Evolutionary conservation across 2,113 vertebrate genomes (phyloP).

Genomic region (Caranx melampygus): DNA sequence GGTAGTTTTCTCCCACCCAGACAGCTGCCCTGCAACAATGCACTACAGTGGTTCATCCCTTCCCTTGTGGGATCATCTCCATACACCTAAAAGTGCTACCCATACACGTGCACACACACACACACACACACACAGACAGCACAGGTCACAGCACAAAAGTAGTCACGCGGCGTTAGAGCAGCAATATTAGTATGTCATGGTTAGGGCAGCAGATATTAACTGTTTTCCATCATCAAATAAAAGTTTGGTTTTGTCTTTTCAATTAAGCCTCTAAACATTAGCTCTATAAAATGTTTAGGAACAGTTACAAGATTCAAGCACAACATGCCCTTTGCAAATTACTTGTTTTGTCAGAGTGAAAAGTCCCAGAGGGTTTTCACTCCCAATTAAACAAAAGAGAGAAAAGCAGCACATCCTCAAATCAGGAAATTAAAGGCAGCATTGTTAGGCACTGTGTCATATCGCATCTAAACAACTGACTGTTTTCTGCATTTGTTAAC

Average conservation of each 20-base stretch:
- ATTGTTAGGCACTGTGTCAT: not conserved
- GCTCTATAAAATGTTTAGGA: not conserved
- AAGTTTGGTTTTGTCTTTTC: not conserved
- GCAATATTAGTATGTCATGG: too few species aligned
- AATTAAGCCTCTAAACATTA: not conserved
- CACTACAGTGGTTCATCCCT: conserved; percentile 23
- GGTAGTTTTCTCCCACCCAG: conserved; percentile 33
- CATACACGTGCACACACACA: too few species aligned
- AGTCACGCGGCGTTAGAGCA: too few species aligned
- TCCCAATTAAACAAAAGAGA: not conserved
- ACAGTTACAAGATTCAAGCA: too few species aligned
- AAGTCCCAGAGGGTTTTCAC: not conserved
- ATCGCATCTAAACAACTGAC: not conserved
- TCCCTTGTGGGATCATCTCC: conserved; percentile 11
- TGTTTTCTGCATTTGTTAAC: too few species aligned
- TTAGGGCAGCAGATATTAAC: not conserved
- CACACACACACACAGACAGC: not conserved
- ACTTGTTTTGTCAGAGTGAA: not conserved
- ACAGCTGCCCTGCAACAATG: conserved; percentile 36
- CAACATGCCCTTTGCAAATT: not conserved
- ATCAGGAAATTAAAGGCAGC: not conserved
- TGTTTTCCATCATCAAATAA: not conserved
- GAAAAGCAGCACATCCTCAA: not conserved
- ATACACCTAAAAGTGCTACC: not conserved
- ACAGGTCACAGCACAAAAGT: not conserved